Evolutionary conservation across 2,797 vertebrate species (phyloP).

Genomic region (Macropodus opercularis): DNA sequence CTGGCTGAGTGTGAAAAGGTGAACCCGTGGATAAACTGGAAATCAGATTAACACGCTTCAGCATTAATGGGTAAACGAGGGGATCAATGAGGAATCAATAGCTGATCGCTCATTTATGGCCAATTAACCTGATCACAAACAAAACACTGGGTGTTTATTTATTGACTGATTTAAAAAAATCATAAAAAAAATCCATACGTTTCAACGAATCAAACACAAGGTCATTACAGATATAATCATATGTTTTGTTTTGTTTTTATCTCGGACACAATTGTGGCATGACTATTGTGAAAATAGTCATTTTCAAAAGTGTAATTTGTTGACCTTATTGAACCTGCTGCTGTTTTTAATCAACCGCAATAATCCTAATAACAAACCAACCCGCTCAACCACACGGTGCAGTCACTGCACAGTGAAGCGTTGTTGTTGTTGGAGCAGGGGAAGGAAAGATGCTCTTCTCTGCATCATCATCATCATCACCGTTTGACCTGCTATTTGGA

Average conservation of each 20-base stretch:
- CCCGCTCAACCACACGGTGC: too few species aligned
- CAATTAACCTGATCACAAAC: constrained; percentile 17
- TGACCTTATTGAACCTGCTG: background rate
- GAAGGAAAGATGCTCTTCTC: constrained; percentile 3
- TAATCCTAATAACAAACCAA: background rate
- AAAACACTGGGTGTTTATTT: background rate
- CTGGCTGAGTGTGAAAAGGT: constrained; percentile 9
- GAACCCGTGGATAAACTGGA: constrained; percentile 6
- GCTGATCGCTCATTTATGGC: constrained; percentile 36
- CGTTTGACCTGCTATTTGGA: constrained; percentile 58
- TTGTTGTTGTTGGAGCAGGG: constrained; percentile 7
- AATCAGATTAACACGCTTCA: constrained; percentile 21
- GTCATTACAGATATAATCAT: too few species aligned
- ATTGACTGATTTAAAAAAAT: background rate
- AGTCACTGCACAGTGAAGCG: background rate
- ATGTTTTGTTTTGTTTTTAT: background rate
- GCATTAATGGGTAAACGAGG: background rate
- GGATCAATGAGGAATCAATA: constrained; percentile 26
- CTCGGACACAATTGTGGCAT: background rate
- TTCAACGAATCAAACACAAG: too few species aligned
- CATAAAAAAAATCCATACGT: too few species aligned
- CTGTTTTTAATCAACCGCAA: background rate
- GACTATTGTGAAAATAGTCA: too few species aligned
- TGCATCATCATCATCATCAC: constrained; percentile 29
- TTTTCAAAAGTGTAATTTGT: background rate